Evolutionary conservation across 1,140 invertebrate species (phyloP), one percentile per base, ranked within the genome.

Genomic region (Anoplophora glabripennis): DNA sequence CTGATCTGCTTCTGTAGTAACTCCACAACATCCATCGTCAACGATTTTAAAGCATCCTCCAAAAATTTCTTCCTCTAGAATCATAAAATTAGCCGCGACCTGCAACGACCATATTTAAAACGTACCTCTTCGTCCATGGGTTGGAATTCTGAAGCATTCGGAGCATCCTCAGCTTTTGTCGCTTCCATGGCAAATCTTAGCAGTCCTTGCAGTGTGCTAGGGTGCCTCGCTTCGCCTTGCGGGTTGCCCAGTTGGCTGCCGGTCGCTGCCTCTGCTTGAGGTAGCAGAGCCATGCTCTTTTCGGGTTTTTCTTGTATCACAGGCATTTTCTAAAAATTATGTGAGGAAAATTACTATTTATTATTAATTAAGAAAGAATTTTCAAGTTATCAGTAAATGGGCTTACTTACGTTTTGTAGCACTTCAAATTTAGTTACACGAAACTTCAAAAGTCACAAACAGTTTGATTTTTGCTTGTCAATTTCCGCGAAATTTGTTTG

Each of bases 51-150:
- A 3, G 87, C 87, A 40, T 86, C 76, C 45, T 82, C 82, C n/a
- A 92, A 72, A 71, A 89, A 91, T 61, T 79, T 76, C 63, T 81
- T 81, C 59, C 84, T 81, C 87, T 89, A 75, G 53, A 82, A 80
- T 4, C 41, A 48, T 52, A 28, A 40, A 2, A 40, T 8, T 3
- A 40, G 14, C 11, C 8, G 38, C 14, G 38, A 3, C 7, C 2
- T n/a, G 4, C 14, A n/a, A 40, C 3, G 2, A 40, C 21, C 37
- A 34, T 44, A 4, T 18, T 34, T 15, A 12, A 14, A 12, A 36
- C 48, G 53, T 77, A 85, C 84, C 70, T 86, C 82, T 72, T 84
- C 79, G 72, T 85, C 82, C 72, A 87, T 76, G 1, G 83, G 80
- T 14, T 74, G 66, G 11, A 81, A 66, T 1, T 71, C 62, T 7